Percentiles rank a stretch among this genome's conserved stretches.
phyloP scores from a whole-genome alignment of 2,888 invertebrate species.

The Dioctria rufipes region DNA sequence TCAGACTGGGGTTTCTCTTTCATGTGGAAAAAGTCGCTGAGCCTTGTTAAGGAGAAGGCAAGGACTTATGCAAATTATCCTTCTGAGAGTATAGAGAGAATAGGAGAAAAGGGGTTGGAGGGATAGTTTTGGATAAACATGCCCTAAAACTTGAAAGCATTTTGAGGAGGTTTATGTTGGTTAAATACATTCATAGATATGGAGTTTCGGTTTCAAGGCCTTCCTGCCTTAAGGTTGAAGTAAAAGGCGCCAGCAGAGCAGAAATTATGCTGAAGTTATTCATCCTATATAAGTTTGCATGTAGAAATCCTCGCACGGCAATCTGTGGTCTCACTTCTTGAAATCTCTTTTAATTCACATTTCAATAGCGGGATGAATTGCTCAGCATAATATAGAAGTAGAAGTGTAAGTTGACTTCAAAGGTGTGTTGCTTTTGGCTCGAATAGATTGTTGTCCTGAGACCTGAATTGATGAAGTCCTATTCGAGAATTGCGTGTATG shows the following conservation, averaged over 20 bases:
- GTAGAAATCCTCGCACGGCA: background rate
- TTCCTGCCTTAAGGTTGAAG: constrained; percentile 1
- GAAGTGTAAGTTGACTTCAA: background rate
- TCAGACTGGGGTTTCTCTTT: background rate
- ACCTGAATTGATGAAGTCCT: background rate
- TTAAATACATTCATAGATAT: background rate
- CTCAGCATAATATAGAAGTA: too few relatives aligned
- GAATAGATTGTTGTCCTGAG: background rate
- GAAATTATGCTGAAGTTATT: constrained; percentile 21
- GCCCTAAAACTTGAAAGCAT: constrained; percentile 16
- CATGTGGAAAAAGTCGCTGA: background rate
- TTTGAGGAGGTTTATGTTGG: constrained; percentile 1
- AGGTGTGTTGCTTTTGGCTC: constrained; percentile 7
- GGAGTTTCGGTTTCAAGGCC: constrained; percentile 18
- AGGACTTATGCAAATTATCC: constrained; percentile 24
- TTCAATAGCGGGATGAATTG: too few relatives aligned
- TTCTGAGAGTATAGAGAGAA: background rate
- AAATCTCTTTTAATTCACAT: constrained; percentile 15
- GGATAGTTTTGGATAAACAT: background rate
- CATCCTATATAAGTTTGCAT: background rate
- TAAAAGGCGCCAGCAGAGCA: constrained; percentile 8
- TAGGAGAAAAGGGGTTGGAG: constrained; percentile 4
- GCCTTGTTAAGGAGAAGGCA: background rate
- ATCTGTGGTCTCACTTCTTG: constrained; percentile 17
- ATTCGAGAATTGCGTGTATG: background rate